Base-by-base conservation (phyloP, 2,797 vertebrate species). In the Podarcis lilfordi region DNA sequence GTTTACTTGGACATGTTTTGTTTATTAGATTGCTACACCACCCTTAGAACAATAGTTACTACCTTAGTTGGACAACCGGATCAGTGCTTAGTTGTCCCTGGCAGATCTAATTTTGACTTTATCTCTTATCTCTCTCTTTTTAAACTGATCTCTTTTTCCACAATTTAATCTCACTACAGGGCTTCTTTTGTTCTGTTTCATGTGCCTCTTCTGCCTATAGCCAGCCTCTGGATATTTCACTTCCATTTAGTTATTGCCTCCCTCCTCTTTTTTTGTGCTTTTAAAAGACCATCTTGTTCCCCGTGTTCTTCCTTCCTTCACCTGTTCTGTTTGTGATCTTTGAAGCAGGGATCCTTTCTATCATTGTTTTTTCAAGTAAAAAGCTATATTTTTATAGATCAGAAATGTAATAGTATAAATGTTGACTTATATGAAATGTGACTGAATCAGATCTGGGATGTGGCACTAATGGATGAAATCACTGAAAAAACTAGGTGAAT, bases 331-430 rank as follows among this genome's bases (percentile, higher is more conserved):
- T 66, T 66, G 19, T 25, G 25, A 66, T 66, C 21, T 80, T 35
- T 61, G 55, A 64, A 80, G 7, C 55, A 66, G 32, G 32, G 80
- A 37, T 25, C 29, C 10, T 45, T 0, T 32, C 50, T 59, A 15
- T 78, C 43, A 15, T n/a, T 50, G 21, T 64, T 25, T 25, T 74
- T 27, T 2, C 35, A 10, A 55, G 71, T 78, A 72, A 32, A 25
- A 40, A 84, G 79, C 40, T 37, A 2, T 0, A 3, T 2, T 27
- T 29, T n/a, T 4, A 0, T 8, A 68, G 43, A 64, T 1, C 29
- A 0, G 0, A 0, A 80, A 8, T 19, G n/a, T n/a, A 80, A n/a
- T 93, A 10, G 11, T 50, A 50, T 50, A 13, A 50, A 50, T 50
- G 50, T 10, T 50, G 50, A 50, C 13, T 13, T 13, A 50, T 13